phyloP scores from a whole-genome alignment of 2,888 invertebrate species.

The Rhingia rostrata region DNA sequence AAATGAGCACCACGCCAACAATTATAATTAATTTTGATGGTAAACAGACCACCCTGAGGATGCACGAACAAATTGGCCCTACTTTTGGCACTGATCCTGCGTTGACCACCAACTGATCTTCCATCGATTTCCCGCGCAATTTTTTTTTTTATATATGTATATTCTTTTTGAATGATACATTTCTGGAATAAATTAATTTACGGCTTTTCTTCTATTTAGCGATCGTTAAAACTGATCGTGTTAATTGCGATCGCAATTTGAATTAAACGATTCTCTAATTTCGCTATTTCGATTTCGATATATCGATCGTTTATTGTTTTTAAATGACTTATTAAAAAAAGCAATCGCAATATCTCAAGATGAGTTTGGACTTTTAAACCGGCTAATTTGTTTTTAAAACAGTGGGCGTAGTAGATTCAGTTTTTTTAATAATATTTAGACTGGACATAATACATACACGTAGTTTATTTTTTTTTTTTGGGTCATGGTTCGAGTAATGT shows the following conservation, averaged over 20 bases:
- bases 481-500: background rate
- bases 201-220: slow-evolving; percentile 25
- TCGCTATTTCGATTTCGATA: background rate
- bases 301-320: slow-evolving; percentile 10
- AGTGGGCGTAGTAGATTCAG: background rate
- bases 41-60: slow-evolving; percentile 18
- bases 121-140: background rate
- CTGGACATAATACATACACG: background rate
- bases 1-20: slow-evolving; percentile 43
- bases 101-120: background rate
- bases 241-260: slow-evolving; percentile 26
- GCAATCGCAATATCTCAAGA: background rate
- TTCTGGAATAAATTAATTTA: background rate
- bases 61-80: slow-evolving; percentile 4
- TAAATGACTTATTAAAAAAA: background rate
- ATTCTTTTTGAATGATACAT: background rate
- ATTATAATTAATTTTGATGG: slow-evolving; percentile 31
- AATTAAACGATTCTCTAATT: slow-evolving; percentile 7
- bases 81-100: slow-evolving; percentile 39
- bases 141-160: background rate
- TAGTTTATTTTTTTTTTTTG: background rate
- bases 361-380: background rate
- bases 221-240: slow-evolving; percentile 36
- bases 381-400: background rate
- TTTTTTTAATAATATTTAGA: background rate